These are phyloP conservation scores for Mugil cephalus DNA, from an alignment of 2,113 vertebrate genomes.

Conservation along the genomic window DNA sequence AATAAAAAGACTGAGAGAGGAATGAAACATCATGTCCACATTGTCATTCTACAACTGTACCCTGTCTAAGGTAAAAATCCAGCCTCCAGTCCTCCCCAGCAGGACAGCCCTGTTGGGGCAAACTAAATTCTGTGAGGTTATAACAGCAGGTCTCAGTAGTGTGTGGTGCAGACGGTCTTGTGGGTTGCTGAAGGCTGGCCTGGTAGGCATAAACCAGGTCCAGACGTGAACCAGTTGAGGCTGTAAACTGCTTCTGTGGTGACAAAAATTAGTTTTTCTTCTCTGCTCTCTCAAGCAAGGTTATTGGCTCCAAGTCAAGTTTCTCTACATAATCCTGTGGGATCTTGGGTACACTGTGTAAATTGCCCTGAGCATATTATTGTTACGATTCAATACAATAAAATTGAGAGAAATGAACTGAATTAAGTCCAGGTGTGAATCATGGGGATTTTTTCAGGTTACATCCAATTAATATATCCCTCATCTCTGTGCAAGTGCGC, in stretches of 20 bases:
- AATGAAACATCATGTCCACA: background rate
- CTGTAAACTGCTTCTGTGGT: too few species aligned
- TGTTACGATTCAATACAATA: too few species aligned
- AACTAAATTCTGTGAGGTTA: background rate
- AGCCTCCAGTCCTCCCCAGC: background rate
- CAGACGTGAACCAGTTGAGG: slow-evolving; percentile 8
- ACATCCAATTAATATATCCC: slow-evolving; percentile 36
- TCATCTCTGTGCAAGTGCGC: slow-evolving; percentile 23
- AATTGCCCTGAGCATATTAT: too few species aligned
- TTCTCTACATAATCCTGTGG: too few species aligned
- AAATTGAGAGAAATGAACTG: background rate
- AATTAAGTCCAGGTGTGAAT: slow-evolving; percentile 23
- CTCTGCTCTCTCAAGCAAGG: too few species aligned
- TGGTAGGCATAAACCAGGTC: slow-evolving; percentile 35
- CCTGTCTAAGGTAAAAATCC: slow-evolving; percentile 2
- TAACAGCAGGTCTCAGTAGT: slow-evolving; percentile 4
- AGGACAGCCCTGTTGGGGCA: background rate
- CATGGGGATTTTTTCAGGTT: slow-evolving; percentile 20
- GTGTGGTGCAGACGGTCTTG: background rate
- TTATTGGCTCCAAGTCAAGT: too few species aligned
- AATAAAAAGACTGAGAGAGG: background rate
- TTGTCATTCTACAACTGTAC: slow-evolving; percentile 26
- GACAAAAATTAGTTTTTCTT: too few species aligned
- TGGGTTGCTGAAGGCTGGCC: background rate
- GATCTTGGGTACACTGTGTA: too few species aligned